Percentiles rank a stretch among this genome's conserved stretches.
Conservation (phyloP, 2,797 vertebrate genomes). For the Hippocampus kuda region DNA sequence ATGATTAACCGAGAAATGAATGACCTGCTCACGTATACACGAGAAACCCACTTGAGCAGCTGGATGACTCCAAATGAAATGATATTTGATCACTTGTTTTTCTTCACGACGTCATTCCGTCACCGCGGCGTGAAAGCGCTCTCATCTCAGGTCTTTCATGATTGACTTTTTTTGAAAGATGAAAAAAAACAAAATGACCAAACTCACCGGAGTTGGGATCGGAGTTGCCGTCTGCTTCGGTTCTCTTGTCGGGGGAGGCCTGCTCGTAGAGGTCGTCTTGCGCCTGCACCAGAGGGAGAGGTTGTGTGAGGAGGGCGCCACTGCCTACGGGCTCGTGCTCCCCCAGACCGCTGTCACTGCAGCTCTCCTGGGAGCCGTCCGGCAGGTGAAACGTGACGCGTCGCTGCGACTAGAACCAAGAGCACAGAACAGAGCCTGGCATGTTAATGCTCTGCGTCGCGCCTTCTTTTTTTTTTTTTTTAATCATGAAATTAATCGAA, state of each 20-base stretch:
- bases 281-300: slow-evolving; percentile 99
- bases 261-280: slow-evolving; percentile 98
- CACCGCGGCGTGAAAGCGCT: slow-evolving; percentile 6
- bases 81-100: slow-evolving; percentile 39
- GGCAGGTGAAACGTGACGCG: slow-evolving; percentile 99
- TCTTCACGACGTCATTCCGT: slow-evolving; percentile 30
- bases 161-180: too few species aligned
- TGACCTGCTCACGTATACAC: slow-evolving; percentile 60
- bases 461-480: slow-evolving; percentile 1
- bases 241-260: slow-evolving; percentile 97
- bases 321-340: slow-evolving; percentile 96
- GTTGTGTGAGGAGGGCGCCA: slow-evolving; percentile 96
- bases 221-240: slow-evolving; percentile 97
- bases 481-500: not conserved
- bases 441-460: slow-evolving; percentile 78
- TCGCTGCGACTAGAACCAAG: slow-evolving; percentile 97
- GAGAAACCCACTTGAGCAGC: slow-evolving; percentile 59
- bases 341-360: slow-evolving; percentile 99
- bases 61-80: slow-evolving; percentile 56
- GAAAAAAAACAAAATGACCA: not conserved
- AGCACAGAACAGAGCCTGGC: slow-evolving; percentile 80
- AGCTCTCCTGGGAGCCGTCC: slow-evolving; percentile 99
- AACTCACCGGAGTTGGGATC: slow-evolving; percentile 98
- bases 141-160: not conserved
- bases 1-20: slow-evolving; percentile 70